Percentiles rank a stretch among this genome's conserved stretches.
phyloP scores from a whole-genome alignment of 1,140 invertebrate species.

The Bombus balteatus region DNA sequence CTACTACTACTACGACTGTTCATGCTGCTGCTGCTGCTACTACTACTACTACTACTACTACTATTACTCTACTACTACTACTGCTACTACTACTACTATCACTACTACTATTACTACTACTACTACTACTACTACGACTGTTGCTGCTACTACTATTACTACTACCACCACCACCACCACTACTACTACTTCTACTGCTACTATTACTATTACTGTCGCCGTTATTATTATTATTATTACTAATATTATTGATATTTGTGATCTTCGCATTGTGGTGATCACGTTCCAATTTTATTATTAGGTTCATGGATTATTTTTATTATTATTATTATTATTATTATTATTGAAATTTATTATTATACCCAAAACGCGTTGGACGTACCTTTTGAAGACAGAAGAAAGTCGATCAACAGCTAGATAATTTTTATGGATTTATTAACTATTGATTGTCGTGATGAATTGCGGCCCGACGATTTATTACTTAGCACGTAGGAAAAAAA shows the following conservation, averaged over 20 bases:
- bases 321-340: no score
- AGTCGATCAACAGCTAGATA: conserved; percentile 55
- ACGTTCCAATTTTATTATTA: conserved; percentile 60
- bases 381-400: conserved; percentile 66
- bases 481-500: conserved; percentile 72
- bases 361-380: conserved; percentile 42
- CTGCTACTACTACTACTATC: no score
- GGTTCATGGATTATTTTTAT: neutral
- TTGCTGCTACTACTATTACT: no score
- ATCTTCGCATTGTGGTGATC: conserved; percentile 43
- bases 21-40: no score
- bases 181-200: no score
- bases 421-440: conserved; percentile 70
- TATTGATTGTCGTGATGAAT: conserved; percentile 55
- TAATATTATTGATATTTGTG: conserved; percentile 51
- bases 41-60: no score
- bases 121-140: no score
- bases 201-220: conserved; percentile 64
- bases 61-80: no score
- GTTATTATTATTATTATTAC: conserved; percentile 58
- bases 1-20: no score
- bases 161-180: rapidly evolving
- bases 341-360: conserved; percentile 76
- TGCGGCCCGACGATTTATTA: conserved; percentile 66
- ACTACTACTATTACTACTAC: rapidly evolving